Base-by-base conservation (phyloP, 2,888 invertebrate species). In the Patella ulyssiponensis region DNA sequence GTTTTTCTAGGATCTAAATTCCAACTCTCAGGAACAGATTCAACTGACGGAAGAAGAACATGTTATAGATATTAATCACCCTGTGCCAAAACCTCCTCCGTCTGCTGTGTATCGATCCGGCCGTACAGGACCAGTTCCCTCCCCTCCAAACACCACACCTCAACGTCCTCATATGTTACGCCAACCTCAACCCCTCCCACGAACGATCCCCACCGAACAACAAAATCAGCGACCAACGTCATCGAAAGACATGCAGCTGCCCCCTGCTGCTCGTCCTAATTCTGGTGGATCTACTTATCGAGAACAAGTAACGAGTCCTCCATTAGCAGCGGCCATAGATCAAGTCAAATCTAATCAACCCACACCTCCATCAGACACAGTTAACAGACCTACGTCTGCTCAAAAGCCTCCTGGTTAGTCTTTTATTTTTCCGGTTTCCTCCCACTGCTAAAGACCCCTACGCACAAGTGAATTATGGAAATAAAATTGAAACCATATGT, bases 331-430 rank as follows among this genome's bases (percentile, higher is more conserved):
- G 2, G 64, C 64, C 23, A 64, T 77, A 77, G 79, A 81, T 75
- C 69, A 83, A 77, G 77, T 81, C 77, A 54, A 82, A 77, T 17
- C 79, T 78, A 78, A 80, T 80, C 12, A 82, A 27, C 73, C 77
- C 20, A 52, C 83, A 76, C 78, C 86, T 78, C 64, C 64, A 3
- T 12, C 11, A 23, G 64, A 64, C 14, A 1, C 44, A 44, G 44
- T 4, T 44, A 82, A 81, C 64, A 78, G 87, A 69, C 88, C 88
- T 17, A 83, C 83, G 54, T 88, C 88, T 20, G 86, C 84, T 0
- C 82, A 85, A 74, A 86, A 83, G 76, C 85, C 87, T 33, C 86
- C 87, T 81, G 87, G 87, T 85, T 74, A 33, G 77, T 71, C 2
- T 27, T 69, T 51, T 20, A 5, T 15, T 20, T 54, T 58, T n/a